Evolutionary conservation across 1,140 invertebrate genomes (phyloP).

Genomic region (Augochlora pura): DNA sequence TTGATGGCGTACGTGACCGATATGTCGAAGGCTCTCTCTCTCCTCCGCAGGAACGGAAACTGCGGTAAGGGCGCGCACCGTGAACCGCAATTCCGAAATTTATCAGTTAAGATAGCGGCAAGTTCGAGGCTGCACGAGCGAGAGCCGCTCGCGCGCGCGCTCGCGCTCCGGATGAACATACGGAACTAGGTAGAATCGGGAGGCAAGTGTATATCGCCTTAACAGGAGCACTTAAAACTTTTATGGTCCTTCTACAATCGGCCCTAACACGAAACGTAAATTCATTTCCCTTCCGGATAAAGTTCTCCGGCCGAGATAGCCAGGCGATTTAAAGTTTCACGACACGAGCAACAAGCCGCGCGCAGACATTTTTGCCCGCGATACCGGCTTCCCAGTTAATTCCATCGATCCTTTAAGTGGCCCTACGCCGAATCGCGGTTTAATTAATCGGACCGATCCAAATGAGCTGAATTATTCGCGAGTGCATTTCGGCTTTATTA

Average conservation of each 20-base stretch:
- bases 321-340: slow-evolving; percentile 34
- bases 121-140: slow-evolving; percentile 6
- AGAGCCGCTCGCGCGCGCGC: not conserved
- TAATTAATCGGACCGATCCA: too few relatives aligned
- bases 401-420: too few relatives aligned
- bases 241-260: slow-evolving; percentile 35
- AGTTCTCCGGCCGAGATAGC: slow-evolving; percentile 7
- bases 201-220: slow-evolving; percentile 5
- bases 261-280: slow-evolving; percentile 43
- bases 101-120: slow-evolving; percentile 40
- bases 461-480: too few relatives aligned
- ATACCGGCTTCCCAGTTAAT: too few relatives aligned
- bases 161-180: slow-evolving; percentile 4
- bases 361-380: not conserved
- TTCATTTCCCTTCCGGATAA: slow-evolving; percentile 45
- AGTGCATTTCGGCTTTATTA: too few relatives aligned
- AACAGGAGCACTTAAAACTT: slow-evolving; percentile 38
- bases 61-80: not conserved
- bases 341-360: not conserved
- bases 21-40: slow-evolving; percentile 30
- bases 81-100: slow-evolving; percentile 29
- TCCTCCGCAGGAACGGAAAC: slow-evolving; percentile 20
- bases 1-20: slow-evolving; percentile 55
- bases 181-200: not conserved
- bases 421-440: too few relatives aligned